Evolutionary conservation across 2,797 vertebrate genomes (phyloP), one percentile per base, ranked within the genome.

Genomic region (Aphelocoma californica): DNA sequence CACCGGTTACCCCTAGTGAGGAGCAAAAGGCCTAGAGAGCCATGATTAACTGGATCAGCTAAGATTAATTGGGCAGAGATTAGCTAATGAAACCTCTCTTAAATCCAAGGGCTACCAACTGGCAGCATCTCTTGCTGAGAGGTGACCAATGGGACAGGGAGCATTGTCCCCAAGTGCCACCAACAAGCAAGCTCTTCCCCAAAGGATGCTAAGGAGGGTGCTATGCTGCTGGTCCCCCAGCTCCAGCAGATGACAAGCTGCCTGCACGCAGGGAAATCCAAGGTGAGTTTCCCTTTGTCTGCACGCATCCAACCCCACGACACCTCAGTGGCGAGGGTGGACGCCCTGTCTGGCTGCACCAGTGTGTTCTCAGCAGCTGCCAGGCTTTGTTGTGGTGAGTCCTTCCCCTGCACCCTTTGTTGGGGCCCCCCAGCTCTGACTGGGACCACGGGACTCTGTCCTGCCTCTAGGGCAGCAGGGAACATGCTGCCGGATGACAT

Each of bases 51-150:
- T 50, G 70, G 79, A 95, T 93, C 72, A 60, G 73, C 72, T 65
- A 28, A 92, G 91, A 92, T 90, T 96, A 97, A 95, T 90, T 96
- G 82, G 65, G 62, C 25, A 82, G 88, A 67, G 83, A 95, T 96
- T 81, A 96, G 74, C 84, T 94, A 81, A 94, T 12, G 7, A 93
- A 87, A 93, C 69, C 51, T 18, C 69, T 69, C 61, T 57, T 47
- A 81, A 88, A 2, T 67, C 50, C 9, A 5, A 72, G 25, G 54
- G 58, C 66, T 88, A 60, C 47, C 34, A 40, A 60, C 34, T 40
- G 57, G 18, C 86, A 54, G 78, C 50, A 38, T 84, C 29, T 57
- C 32, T 42, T 57, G 54, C 62, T 13, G 3, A 44, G 70, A 84
- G 77, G 78, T 69, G 83, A 88, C 67, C 62, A 54, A 10, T 1